Conservation (phyloP, 2,888 invertebrate genomes). For the Patella depressa region DNA sequence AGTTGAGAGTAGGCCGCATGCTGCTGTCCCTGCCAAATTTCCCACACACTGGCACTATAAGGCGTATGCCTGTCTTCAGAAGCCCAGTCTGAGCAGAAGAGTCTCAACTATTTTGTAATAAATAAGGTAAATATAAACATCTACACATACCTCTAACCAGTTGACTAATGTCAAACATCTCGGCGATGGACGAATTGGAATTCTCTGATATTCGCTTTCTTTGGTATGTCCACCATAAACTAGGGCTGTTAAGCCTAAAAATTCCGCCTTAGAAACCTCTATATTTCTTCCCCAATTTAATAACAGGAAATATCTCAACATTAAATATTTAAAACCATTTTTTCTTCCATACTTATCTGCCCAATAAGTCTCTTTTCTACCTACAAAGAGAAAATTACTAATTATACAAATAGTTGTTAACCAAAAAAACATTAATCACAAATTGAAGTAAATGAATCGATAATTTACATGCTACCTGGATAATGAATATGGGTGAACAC, state of each 20-base stretch:
- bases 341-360: conserved; percentile 63
- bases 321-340: conserved; percentile 59
- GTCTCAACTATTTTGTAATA: too few species aligned
- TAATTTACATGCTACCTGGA: background rate
- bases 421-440: background rate
- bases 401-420: conserved; percentile 37
- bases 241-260: conserved; percentile 58
- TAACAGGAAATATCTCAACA: conserved; percentile 64
- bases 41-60: too few species aligned
- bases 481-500: too few species aligned
- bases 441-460: background rate
- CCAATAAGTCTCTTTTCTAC: conserved; percentile 59
- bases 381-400: conserved; percentile 59
- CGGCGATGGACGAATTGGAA: conserved; percentile 53
- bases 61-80: too few species aligned
- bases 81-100: too few species aligned
- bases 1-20: too few species aligned
- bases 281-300: conserved; percentile 62
- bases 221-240: conserved; percentile 44
- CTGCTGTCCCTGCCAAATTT: too few species aligned
- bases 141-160: conserved; percentile 62
- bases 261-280: conserved; percentile 56
- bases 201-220: conserved; percentile 49
- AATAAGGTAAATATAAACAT: too few species aligned
- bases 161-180: conserved; percentile 64